These are phyloP conservation scores for Notarius lentiginosus DNA, from an alignment of 2,113 vertebrate genomes.

Conservation along the genomic window DNA sequence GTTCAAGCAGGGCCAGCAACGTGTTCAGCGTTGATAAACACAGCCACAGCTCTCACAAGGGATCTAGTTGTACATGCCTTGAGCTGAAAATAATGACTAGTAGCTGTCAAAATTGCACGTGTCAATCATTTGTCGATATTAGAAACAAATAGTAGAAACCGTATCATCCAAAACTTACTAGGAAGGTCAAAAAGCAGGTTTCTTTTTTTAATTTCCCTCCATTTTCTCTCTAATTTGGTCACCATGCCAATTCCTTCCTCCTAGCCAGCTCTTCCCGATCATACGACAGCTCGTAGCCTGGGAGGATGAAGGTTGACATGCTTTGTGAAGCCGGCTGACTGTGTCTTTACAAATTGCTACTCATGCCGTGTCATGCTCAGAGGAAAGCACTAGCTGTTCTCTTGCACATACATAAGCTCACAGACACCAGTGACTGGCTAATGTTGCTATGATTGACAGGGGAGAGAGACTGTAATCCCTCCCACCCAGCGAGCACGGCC, in stretches of 20 bases:
- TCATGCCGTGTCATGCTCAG: neutral
- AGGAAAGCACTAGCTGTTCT: neutral
- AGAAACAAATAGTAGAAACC: neutral
- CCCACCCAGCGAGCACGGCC: neutral
- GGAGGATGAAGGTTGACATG: neutral
- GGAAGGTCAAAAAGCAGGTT: neutral
- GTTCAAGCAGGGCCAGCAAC: neutral
- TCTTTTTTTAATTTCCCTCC: neutral
- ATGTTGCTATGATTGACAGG: neutral
- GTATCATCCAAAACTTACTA: neutral
- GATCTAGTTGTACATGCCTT: neutral
- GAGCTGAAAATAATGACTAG: neutral
- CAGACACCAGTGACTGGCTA: neutral
- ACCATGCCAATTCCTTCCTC: neutral
- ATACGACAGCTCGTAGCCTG: neutral
- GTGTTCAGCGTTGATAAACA: neutral
- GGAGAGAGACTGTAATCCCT: neutral
- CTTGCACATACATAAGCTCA: neutral
- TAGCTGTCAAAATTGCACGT: neutral
- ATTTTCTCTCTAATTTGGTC: neutral
- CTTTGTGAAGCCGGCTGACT: neutral
- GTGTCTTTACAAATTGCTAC: neutral
- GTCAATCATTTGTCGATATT: neutral
- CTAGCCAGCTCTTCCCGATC: neutral
- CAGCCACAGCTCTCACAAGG: neutral